phyloP scores from a whole-genome alignment of 2,797 vertebrate species.

The Pogoniulus pusillus region DNA sequence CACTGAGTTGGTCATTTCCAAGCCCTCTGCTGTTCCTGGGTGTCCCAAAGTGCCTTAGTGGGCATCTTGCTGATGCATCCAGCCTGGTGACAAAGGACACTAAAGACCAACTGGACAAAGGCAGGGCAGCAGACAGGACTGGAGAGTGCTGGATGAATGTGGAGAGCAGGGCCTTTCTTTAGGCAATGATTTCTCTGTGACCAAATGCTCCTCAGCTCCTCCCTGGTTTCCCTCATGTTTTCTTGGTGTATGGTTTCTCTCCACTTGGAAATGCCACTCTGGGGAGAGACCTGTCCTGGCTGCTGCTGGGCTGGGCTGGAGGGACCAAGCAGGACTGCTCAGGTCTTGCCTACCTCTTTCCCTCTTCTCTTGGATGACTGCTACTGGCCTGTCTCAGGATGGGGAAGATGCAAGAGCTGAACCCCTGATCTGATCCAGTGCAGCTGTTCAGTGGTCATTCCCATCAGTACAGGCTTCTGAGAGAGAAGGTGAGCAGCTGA shows the following conservation, averaged over 20 bases:
- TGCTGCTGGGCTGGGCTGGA: neutral
- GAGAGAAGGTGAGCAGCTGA: rapidly evolving
- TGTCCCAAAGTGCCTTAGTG: neutral
- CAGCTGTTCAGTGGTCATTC: neutral
- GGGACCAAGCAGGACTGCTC: rapidly evolving
- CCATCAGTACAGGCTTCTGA: neutral
- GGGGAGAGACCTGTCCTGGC: neutral
- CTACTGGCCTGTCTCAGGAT: neutral
- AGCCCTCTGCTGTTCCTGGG: neutral
- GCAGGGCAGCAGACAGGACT: neutral
- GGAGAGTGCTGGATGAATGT: neutral
- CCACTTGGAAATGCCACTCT: neutral
- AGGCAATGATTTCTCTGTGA: neutral
- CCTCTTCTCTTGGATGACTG: rapidly evolving
- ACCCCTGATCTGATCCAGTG: neutral
- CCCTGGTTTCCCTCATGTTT: neutral
- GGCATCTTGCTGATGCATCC: neutral
- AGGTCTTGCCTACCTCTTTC: neutral
- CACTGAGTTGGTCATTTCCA: neutral
- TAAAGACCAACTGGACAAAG: neutral
- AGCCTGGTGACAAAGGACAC: neutral
- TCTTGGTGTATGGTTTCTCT: neutral
- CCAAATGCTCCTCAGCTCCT: neutral
- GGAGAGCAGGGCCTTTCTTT: neutral
- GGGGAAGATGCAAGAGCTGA: neutral